These are phyloP conservation scores for Ophiodon elongatus DNA, from an alignment of 2,113 vertebrate species.

Conservation along the genomic window DNA sequence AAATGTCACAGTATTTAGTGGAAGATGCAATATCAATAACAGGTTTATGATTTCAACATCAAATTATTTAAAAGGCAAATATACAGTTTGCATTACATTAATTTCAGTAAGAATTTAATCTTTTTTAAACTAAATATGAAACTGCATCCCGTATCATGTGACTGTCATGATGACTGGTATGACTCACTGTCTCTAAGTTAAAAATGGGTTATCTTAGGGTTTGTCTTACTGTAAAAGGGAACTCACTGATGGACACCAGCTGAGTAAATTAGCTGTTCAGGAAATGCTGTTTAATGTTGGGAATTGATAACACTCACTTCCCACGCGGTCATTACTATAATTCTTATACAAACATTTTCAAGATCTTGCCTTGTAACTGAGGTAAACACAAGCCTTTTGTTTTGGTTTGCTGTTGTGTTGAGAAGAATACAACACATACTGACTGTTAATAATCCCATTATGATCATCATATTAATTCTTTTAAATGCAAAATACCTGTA, in stretches of 20 bases:
- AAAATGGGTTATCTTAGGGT: not conserved
- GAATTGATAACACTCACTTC: not conserved
- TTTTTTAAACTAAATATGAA: not conserved
- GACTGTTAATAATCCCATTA: not conserved
- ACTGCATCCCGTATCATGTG: not conserved
- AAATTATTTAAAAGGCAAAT: not conserved
- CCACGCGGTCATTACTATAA: not conserved
- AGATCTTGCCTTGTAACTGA: not conserved
- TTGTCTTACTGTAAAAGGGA: constrained; percentile 27
- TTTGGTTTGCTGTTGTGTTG: not conserved
- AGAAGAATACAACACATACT: not conserved
- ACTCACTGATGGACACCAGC: not conserved
- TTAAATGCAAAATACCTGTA: too few relatives aligned
- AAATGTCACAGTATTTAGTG: not conserved
- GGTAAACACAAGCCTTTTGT: not conserved
- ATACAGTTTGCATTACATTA: not conserved
- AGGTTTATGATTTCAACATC: not conserved
- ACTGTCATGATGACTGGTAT: not conserved
- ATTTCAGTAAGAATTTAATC: not conserved
- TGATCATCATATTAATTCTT: too few relatives aligned
- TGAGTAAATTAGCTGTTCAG: not conserved
- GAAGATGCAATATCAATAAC: constrained; percentile 1
- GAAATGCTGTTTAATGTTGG: not conserved
- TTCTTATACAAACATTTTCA: not conserved
- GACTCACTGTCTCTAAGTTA: not conserved